These are phyloP conservation scores for Nomada fucata DNA, from an alignment of 2,888 invertebrate species.

Conservation along the genomic window DNA sequence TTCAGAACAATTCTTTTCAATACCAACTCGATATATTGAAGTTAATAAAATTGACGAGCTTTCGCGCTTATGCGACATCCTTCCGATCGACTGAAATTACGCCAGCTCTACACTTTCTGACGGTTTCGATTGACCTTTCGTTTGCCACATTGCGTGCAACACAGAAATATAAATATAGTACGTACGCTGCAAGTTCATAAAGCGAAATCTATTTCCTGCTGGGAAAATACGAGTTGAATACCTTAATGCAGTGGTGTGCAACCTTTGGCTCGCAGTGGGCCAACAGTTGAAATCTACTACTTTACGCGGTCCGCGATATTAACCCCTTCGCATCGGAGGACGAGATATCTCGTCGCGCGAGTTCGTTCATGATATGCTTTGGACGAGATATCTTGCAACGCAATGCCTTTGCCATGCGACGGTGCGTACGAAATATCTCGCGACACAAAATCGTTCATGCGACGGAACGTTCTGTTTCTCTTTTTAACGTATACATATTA, in stretches of 20 bases:
- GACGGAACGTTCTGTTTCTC: no score
- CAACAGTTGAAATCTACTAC: no score
- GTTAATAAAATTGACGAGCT: constrained; percentile 52
- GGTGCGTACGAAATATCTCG: no score
- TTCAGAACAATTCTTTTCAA: not conserved
- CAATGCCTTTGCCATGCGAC: no score
- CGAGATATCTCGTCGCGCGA: no score
- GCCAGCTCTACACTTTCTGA: not conserved
- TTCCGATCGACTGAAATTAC: constrained; percentile 12
- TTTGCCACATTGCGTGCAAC: not conserved
- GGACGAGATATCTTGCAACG: no score
- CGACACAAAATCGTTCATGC: no score
- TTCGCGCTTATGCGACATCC: constrained; percentile 15
- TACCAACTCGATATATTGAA: constrained; percentile 10
- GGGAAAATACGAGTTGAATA: not conserved
- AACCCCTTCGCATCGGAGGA: no score
- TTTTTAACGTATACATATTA: no score
- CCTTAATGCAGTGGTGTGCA: not conserved
- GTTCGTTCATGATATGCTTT: no score
- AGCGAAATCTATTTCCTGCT: not conserved
- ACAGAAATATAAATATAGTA: not conserved
- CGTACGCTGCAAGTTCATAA: not conserved
- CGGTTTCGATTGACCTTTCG: not conserved
- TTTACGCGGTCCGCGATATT: no score
- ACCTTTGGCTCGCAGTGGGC: no score